Percentiles rank a stretch among this genome's conserved stretches.
Conservation (phyloP, 2,888 invertebrate genomes). For the Cotesia congregata region DNA sequence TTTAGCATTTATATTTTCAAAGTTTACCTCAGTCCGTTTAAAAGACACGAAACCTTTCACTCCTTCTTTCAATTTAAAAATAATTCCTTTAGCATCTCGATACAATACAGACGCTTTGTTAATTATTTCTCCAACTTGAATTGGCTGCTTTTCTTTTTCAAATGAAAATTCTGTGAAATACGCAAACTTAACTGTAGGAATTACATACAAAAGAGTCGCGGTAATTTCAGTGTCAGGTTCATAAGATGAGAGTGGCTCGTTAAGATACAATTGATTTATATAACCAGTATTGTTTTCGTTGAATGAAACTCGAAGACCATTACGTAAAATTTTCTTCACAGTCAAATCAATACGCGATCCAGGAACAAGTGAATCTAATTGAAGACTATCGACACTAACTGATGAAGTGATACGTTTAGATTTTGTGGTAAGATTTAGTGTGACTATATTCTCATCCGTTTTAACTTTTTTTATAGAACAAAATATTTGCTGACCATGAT, state of each 20-base stretch:
- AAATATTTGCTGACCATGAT: slow-evolving; percentile 75
- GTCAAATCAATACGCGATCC: slow-evolving; percentile 67
- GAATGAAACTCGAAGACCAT: slow-evolving; percentile 71
- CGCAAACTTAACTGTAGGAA: slow-evolving; percentile 79
- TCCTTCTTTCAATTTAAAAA: slow-evolving; percentile 56
- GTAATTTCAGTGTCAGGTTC: slow-evolving; percentile 50
- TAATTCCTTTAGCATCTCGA: slow-evolving; percentile 69
- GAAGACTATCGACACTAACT: slow-evolving; percentile 58
- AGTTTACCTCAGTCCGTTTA: slow-evolving; percentile 57
- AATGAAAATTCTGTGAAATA: slow-evolving; percentile 74
- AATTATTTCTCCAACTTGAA: slow-evolving; percentile 74
- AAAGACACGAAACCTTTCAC: slow-evolving; percentile 61
- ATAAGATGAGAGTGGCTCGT: slow-evolving; percentile 54
- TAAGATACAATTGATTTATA: slow-evolving; percentile 65
- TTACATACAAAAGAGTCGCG: slow-evolving; percentile 74
- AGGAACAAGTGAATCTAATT: slow-evolving; percentile 70
- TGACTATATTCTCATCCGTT: slow-evolving; percentile 68
- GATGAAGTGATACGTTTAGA: slow-evolving; percentile 64
- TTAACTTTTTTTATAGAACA: slow-evolving; percentile 73
- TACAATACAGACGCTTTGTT: slow-evolving; percentile 74
- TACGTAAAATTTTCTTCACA: slow-evolving; percentile 67
- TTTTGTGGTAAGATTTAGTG: slow-evolving; percentile 72
- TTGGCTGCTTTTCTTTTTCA: slow-evolving; percentile 60
- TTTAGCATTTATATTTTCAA: slow-evolving; percentile 68
- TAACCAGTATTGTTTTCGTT: slow-evolving; percentile 70